Conservation (phyloP, 2,888 invertebrate genomes). For the Phengaris arion region DNA sequence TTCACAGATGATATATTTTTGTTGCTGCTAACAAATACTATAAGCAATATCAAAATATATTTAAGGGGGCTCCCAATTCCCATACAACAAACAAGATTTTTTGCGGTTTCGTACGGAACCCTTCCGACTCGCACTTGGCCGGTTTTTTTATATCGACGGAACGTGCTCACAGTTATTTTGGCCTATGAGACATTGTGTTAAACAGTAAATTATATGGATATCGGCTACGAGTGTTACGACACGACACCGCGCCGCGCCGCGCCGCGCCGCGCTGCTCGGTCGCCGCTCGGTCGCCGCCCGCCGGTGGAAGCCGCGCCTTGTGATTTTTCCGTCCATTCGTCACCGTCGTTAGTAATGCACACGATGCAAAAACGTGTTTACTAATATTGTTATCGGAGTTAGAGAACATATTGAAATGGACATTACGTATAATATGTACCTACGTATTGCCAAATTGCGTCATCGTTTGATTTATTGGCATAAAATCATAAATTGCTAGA, state of each 20-base stretch:
- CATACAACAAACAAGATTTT: no score
- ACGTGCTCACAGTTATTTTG: conserved; percentile 23
- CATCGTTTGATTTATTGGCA: conserved; percentile 7
- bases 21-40: no score
- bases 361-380: conserved; percentile 28
- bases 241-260: not conserved
- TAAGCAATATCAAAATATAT: no score
- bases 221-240: conserved; percentile 32
- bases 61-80: no score
- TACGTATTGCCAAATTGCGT: not conserved
- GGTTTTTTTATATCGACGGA: conserved; percentile 5
- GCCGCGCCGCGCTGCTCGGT: no score
- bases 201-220: conserved; percentile 38
- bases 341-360: conserved; percentile 32
- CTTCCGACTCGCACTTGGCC: no score
- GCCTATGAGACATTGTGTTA: conserved; percentile 16
- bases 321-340: conserved; percentile 44
- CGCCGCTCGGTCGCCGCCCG: not conserved
- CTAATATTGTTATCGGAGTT: conserved; percentile 8
- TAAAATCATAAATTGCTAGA: not conserved
- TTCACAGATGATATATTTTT: no score
- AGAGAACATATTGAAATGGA: not conserved
- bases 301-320: conserved; percentile 46
- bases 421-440: not conserved
- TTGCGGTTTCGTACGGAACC: no score